Percentiles rank a stretch among this genome's conserved stretches.
Conservation (phyloP, 2,888 invertebrate species). For the Gari tellinella region DNA sequence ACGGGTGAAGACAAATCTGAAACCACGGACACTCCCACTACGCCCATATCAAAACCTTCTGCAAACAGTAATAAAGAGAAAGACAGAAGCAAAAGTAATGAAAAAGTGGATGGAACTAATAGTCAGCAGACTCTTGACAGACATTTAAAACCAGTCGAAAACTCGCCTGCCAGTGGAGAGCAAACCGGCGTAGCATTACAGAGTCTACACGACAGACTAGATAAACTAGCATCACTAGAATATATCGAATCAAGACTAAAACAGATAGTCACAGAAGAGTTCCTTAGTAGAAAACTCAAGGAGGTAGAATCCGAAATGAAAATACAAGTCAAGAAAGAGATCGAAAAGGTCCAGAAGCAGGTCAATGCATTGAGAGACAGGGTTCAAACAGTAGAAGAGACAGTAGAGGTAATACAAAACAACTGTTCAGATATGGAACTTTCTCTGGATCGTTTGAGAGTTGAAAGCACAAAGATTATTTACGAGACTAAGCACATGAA, state of each 20-base stretch:
- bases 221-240: constrained; percentile 8
- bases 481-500: not conserved
- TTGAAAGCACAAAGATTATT: not conserved
- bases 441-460: not conserved
- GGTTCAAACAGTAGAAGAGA: not conserved
- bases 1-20: too few relatives aligned
- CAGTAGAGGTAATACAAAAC: not conserved
- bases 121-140: too few relatives aligned
- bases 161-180: too few relatives aligned
- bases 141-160: too few relatives aligned
- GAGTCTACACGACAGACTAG: not conserved
- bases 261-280: constrained; percentile 6
- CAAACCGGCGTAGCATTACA: too few relatives aligned
- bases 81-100: too few relatives aligned
- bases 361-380: not conserved
- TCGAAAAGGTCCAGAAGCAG: not conserved
- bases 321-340: not conserved
- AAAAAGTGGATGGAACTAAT: too few relatives aligned
- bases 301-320: not conserved
- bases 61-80: too few relatives aligned
- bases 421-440: constrained; percentile 4
- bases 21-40: too few relatives aligned
- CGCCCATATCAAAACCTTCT: too few relatives aligned
- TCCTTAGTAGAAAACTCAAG: not conserved
- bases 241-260: constrained; percentile 2